Base-by-base conservation (phyloP, 2,797 vertebrate genomes). In the Staurois parvus region DNA sequence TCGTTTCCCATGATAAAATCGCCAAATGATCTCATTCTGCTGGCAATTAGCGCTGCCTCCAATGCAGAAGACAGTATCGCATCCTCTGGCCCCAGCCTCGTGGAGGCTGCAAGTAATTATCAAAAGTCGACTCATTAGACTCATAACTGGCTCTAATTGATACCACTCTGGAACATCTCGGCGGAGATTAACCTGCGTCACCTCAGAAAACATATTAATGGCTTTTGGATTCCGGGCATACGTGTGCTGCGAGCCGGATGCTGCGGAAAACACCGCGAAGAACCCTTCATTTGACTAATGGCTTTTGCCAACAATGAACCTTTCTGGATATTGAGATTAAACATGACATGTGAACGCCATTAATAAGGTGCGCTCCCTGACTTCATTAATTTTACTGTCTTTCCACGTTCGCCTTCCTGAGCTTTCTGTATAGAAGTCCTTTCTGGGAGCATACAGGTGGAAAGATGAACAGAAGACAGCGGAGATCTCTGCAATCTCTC, bases 51-150 rank as follows among this genome's bases (percentile, higher is more conserved):
- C 24, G 67, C 64, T 64, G 59, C 21, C 34, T 81, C 40, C 70
- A 70, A 62, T 72, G 29, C 21, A 21, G 66, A 70, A 64, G 48
- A 17, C 17, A 8, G 40, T 69, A 85, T 32, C 21, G 59, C 66
- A 72, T 86, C 79, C 76, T 77, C 69, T 29, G 19, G 21, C 32
- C 45, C 21, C 48, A 34, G 52, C 74, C 72, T 48, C 48, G 56
- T 76, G 80, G 68, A 81, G 73, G 70, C 17, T 82, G 52, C 48
- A 76, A 80, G 40, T 86, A 83, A 86, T 86, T 86, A 86, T 73
- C 74, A 72, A 73, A 81, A 64, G 56, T 83, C 80, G 29, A 77
- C 85, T 83, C 85, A 83, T 86, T 86, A 86, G 52, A 37, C n/a
- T 83, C 68, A 78, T 78, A 83, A 82, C 67, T 37, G 37, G 37